phyloP scores from a whole-genome alignment of 2,797 vertebrate genomes.

The Telmatherina bonti region DNA sequence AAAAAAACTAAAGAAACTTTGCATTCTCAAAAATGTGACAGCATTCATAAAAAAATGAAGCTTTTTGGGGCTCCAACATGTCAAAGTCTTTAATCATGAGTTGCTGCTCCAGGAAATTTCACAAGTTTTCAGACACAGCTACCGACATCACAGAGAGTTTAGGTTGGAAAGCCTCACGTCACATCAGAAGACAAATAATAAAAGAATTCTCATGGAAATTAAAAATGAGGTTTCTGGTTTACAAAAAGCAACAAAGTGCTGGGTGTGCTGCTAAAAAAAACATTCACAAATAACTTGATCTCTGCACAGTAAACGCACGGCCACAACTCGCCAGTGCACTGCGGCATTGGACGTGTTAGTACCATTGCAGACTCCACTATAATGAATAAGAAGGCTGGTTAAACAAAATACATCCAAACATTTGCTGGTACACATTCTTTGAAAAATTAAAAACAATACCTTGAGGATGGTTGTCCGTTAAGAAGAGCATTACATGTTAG shows the following conservation, averaged over 20 bases:
- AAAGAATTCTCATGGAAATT: conserved; percentile 12
- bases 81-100: conserved; percentile 4
- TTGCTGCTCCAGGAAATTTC: conserved; percentile 30
- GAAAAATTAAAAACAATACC: conserved; percentile 15
- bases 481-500: conserved; percentile 36
- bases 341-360: conserved; percentile 14
- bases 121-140: conserved; percentile 30
- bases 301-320: conserved; percentile 28
- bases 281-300: conserved; percentile 23
- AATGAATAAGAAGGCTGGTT: conserved; percentile 25
- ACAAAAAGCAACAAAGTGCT: conserved; percentile 64
- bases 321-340: conserved; percentile 8
- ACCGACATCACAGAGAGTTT: conserved; percentile 24
- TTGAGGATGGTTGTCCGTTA: conserved; percentile 11
- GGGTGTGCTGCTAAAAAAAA: conserved; percentile 31
- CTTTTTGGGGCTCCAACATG: neutral
- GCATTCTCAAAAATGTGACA: conserved; percentile 28
- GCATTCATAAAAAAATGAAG: conserved; percentile 16
- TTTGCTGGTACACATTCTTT: conserved; percentile 41
- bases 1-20: no score
- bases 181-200: conserved; percentile 4
- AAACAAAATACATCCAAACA: conserved; percentile 45
- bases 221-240: conserved; percentile 26
- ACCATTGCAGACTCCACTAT: conserved; percentile 13
- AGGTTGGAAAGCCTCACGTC: conserved; percentile 3